These are phyloP conservation scores for Lepidonotus clava DNA, from an alignment of 2,888 invertebrate species.

Conservation along the genomic window DNA sequence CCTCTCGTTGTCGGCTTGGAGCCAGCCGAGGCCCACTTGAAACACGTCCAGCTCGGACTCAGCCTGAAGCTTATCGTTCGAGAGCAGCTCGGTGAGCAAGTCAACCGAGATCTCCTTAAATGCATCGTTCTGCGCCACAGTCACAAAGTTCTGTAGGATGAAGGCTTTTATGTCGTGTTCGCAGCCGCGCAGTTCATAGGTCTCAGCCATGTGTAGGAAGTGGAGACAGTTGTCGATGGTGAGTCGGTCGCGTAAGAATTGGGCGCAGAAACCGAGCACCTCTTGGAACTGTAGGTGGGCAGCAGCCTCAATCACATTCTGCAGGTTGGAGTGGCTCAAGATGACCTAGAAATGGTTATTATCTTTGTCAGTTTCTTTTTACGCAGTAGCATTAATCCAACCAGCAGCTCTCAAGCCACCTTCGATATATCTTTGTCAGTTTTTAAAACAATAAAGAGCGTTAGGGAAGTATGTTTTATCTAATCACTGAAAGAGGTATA, in stretches of 20 bases:
- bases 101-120: constrained; percentile 64
- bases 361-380: too few species aligned
- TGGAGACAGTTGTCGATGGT: constrained; percentile 67
- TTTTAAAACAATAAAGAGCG: too few species aligned
- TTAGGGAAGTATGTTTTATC: too few species aligned
- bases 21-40: constrained; percentile 63
- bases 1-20: constrained; percentile 55
- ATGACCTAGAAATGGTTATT: constrained; percentile 46
- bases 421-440: too few species aligned
- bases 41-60: constrained; percentile 65
- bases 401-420: too few species aligned
- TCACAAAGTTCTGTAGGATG: constrained; percentile 66
- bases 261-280: constrained; percentile 64
- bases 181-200: constrained; percentile 63
- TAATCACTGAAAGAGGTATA: too few species aligned
- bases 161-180: constrained; percentile 65
- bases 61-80: constrained; percentile 63
- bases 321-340: constrained; percentile 50
- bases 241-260: constrained; percentile 65
- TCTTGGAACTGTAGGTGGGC: constrained; percentile 67
- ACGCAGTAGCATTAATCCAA: too few species aligned
- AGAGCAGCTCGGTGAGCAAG: constrained; percentile 65
- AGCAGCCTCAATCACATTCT: constrained; percentile 65
- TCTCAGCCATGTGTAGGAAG: constrained; percentile 66
- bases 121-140: constrained; percentile 66